A percentile compares a stretch with the other conserved stretches of the same genome.
These are phyloP conservation scores for Caretta caretta DNA, from an alignment of 2,113 vertebrate species.

Conservation along the genomic window DNA sequence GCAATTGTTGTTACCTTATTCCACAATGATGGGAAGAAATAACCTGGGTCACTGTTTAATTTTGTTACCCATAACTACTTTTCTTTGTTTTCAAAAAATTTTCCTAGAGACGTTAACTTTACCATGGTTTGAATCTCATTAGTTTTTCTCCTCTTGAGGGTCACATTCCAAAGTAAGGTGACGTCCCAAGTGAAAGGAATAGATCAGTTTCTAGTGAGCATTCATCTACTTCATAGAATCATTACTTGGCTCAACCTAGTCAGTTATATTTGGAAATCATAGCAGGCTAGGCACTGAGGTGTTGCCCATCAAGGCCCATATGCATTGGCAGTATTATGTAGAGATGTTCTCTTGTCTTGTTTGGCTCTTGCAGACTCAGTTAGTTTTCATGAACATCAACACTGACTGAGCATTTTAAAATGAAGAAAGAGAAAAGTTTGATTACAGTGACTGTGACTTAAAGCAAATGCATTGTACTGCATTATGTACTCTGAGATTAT, in stretches of 20 bases:
- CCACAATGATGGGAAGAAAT: neutral
- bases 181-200: neutral
- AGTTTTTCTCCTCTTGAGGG: accelerated
- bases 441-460: neutral
- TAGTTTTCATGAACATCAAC: neutral
- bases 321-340: neutral
- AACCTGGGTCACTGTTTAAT: neutral
- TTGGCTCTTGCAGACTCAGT: neutral
- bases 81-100: neutral
- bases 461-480: neutral
- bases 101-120: neutral
- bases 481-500: neutral
- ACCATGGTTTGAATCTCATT: neutral
- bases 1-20: neutral
- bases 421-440: neutral
- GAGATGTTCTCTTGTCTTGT: neutral
- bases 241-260: neutral
- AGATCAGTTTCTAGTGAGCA: accelerated
- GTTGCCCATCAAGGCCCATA: neutral
- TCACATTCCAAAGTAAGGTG: neutral
- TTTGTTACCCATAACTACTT: neutral
- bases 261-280: accelerated
- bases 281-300: neutral
- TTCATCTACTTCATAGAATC: neutral
- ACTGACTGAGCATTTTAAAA: neutral